A percentile compares a stretch with the other conserved stretches of the same genome.
Evolutionary conservation across 2,113 vertebrate species (phyloP).

Genomic region (Mastomys natalensis): DNA sequence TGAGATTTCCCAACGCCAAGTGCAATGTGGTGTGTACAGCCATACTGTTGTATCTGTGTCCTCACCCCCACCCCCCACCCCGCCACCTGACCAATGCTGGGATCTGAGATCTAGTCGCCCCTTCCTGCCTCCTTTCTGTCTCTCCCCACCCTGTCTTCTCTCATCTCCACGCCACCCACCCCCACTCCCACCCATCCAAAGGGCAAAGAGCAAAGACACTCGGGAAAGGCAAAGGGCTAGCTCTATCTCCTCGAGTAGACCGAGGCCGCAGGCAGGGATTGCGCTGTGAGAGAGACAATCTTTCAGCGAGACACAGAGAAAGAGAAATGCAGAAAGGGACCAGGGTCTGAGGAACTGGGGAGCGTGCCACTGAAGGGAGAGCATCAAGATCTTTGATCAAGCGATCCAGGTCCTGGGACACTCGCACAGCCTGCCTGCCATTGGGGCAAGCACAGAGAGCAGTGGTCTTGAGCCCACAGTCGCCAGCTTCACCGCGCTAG

Average conservation of each 20-base stretch:
- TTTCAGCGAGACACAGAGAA: slow-evolving; percentile 33
- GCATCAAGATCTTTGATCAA: not conserved
- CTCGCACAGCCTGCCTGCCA: not conserved
- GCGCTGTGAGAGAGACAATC: slow-evolving; percentile 61
- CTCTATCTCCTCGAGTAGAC: not conserved
- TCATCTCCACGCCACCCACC: slow-evolving; percentile 9
- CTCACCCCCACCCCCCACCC: not conserved
- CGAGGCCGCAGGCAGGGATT: slow-evolving; percentile 69
- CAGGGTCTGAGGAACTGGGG: not conserved
- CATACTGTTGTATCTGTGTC: slow-evolving; percentile 43
- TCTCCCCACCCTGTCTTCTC: slow-evolving; percentile 38
- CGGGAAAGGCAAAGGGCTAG: not conserved
- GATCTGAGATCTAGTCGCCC: slow-evolving; percentile 65
- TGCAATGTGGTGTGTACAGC: slow-evolving; percentile 54
- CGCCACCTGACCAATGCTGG: slow-evolving; percentile 73
- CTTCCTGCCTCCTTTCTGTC: slow-evolving; percentile 48
- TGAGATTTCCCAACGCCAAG: slow-evolving; percentile 16
- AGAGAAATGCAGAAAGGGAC: not conserved
- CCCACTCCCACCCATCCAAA: slow-evolving; percentile 53
- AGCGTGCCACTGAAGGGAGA: not conserved
- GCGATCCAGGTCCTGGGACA: slow-evolving; percentile 49
- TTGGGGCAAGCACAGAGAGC: not conserved
- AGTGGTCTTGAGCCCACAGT: not conserved
- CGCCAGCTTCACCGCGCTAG: not conserved
- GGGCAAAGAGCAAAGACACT: slow-evolving; percentile 67